phyloP scores from a whole-genome alignment of 1,140 invertebrate species.

The Papilio machaon region DNA sequence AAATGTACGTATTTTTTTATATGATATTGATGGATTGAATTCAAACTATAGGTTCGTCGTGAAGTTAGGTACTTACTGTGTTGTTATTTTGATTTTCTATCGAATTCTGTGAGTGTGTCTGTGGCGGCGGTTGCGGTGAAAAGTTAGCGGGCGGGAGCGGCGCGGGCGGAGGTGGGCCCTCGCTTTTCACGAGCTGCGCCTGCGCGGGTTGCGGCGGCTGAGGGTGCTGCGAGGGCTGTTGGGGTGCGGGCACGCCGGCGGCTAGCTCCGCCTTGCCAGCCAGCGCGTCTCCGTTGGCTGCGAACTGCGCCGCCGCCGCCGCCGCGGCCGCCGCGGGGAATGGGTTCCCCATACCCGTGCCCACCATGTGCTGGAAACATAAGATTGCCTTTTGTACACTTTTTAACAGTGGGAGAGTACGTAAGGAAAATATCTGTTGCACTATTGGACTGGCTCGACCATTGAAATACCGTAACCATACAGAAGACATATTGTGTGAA shows the following conservation, averaged over 20 bases:
- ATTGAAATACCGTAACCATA: too few species aligned
- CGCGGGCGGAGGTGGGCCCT: constrained; percentile 74
- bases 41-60: not conserved
- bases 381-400: not conserved
- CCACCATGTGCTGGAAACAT: constrained; percentile 95
- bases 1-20: not conserved
- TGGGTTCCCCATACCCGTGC: constrained; percentile 93
- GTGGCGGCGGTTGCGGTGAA: constrained; percentile 75
- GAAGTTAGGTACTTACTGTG: constrained; percentile 71
- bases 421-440: too few species aligned
- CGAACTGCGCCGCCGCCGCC: constrained; percentile 85
- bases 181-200: constrained; percentile 76
- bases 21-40: not conserved
- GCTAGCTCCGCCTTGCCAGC: constrained; percentile 79
- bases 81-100: constrained; percentile 81
- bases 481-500: too few species aligned
- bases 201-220: constrained; percentile 63
- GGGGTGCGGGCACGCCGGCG: constrained; percentile 75
- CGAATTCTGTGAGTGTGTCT: constrained; percentile 72
- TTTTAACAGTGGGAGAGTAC: too few species aligned
- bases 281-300: constrained; percentile 86
- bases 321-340: constrained; percentile 89
- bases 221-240: constrained; percentile 59
- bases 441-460: too few species aligned
- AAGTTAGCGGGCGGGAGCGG: constrained; percentile 76